Evolutionary conservation across 2,113 vertebrate species (phyloP).

Genomic region (Anhinga rufa): DNA sequence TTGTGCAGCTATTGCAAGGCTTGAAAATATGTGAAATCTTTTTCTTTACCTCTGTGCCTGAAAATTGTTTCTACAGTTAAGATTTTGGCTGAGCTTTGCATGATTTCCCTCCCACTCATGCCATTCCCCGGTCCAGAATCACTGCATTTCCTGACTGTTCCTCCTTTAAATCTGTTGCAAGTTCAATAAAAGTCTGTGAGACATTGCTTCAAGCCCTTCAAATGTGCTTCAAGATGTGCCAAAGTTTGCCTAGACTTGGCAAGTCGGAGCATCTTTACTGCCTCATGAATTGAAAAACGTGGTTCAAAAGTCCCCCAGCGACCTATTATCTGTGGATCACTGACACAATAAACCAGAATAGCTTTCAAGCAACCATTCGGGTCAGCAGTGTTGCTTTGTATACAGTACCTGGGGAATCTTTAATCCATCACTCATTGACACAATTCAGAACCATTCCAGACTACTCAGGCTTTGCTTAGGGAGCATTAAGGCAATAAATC

Average conservation of each 20-base stretch:
- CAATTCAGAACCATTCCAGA: neutral
- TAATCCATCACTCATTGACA: neutral
- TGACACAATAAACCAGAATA: conserved; percentile 33
- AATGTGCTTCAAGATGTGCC: neutral
- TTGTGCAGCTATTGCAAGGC: neutral
- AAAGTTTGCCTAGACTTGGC: conserved; percentile 14
- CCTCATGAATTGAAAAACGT: conserved; percentile 15
- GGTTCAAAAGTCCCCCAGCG: neutral
- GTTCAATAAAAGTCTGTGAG: conserved; percentile 13
- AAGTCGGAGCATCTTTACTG: neutral
- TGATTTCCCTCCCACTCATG: neutral
- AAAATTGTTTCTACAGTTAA: neutral
- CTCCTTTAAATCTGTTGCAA: conserved; percentile 30
- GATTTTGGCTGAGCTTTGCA: neutral
- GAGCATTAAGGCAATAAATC: neutral
- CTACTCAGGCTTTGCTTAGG: neutral
- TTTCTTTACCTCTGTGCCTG: neutral
- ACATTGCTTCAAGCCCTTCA: conserved; percentile 3
- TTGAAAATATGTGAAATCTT: neutral
- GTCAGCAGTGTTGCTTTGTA: neutral
- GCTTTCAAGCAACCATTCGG: conserved; percentile 12
- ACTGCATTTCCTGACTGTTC: neutral
- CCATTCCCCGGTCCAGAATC: neutral
- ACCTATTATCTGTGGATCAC: conserved; percentile 24
- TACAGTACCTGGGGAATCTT: neutral